Base-by-base conservation (phyloP, 2,797 vertebrate species). In the Thaleichthys pacificus region DNA sequence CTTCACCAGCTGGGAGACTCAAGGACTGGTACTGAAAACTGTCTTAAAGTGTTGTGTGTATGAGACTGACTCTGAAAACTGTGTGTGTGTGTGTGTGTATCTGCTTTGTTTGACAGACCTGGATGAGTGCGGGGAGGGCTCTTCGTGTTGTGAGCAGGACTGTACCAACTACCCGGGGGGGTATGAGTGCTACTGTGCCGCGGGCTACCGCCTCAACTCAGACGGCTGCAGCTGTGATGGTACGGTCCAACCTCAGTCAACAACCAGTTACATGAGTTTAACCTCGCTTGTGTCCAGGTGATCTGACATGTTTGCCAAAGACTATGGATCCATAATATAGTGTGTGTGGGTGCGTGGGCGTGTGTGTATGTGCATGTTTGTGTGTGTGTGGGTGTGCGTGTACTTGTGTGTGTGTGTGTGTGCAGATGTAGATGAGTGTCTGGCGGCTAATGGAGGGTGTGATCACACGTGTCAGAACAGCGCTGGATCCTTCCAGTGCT, bases 151-250 rank as follows among this genome's bases (percentile, higher is more conserved):
- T 76, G 92, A 95, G 81, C 97, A 98, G 76, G 93, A 94, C 68
- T 99, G 97, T 66, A 93, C 91, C 88, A 96, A 99, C 79, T 97
- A 95, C 47, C 94, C 96, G 0, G 97, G 97, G 0, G 97, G 97
- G n/a, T 99, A 97, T 0, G 96, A 98, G 85, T 99, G 97, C n/a
- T 89, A 94, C 91, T 99, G 97, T 89, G 86, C 91, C 0, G 94
- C 95, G 0, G 97, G 97, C 1, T 97, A 96, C 89, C 85, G 92
- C 56, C 95, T 98, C 69, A 86, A 85, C 80, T 1, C 90, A 0
- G 95, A 97, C 0, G 97, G 97, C 69, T 99, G 97, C 1, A 86
- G 92, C 54, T 99, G 97, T 35, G 94, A 97, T 0, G 97, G 97
- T 98, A 85, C 83, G 91, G 69, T 61, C 15, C 61, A 61, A 47